Evolutionary conservation across 2,113 vertebrate genomes (phyloP), one percentile per base, ranked within the genome.

Genomic region (Emydocephalus ijimae): DNA sequence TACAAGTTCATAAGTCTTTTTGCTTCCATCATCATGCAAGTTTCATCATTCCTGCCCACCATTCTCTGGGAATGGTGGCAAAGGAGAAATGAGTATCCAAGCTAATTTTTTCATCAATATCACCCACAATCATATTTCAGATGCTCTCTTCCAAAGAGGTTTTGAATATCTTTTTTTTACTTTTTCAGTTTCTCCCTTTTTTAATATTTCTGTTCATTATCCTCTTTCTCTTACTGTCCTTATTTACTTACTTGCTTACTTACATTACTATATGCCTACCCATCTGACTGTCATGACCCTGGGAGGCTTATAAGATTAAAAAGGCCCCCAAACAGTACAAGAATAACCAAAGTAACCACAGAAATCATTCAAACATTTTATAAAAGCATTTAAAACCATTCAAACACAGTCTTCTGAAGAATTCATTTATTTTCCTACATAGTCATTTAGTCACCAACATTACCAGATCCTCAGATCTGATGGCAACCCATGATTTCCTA

Each of bases 171-270:
- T 11, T 43, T 91, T 12, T 43, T 89, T 92, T 74, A 24, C 6
- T 87, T 64, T 92, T 87, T 21, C n/a, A 69, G 57, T 64, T 21
- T 59, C 57, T 92, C 34, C 34, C 7, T 18, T 18, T 92, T 20
- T 43, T 59, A 34, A 23, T 45, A 89, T 92, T 23, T 87, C 1
- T 26, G 43, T 86, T 88, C 94, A 87, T 39, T 94, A 91, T 90
- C 43, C 54, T 94, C 94, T 92, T 95, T 43, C 61, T 91, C 91
- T 91, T 91, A 95, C 81, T 89, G 87, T 3, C 15, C 15, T 12
- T 74, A 34, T 50, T 50, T 59, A 26, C 57, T 50, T 59, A 26
- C 57, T 26, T 69, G n/a, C 74, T 34, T 69, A 69, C 64, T 34
- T 81, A 43, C 34, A 21, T 81, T 69, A 15, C 21, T 81, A 43